Evolutionary conservation across 2,113 vertebrate genomes (phyloP), one percentile per base, ranked within the genome.

Genomic region (Oophaga pumilio): DNA sequence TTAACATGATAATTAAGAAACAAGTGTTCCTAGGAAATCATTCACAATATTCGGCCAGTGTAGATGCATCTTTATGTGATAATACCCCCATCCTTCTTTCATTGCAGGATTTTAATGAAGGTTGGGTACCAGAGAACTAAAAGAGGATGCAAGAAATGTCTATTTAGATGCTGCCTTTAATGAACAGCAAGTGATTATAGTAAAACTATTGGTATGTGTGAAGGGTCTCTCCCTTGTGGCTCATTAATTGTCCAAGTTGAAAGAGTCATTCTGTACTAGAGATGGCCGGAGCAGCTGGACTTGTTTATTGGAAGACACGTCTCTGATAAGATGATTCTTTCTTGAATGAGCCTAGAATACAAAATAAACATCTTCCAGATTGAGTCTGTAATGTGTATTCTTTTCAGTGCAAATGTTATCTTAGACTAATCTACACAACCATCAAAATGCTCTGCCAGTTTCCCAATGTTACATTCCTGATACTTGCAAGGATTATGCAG

Each of bases 281-380:
- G 43, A 86, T 85, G 83, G 85, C 66, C 24, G 74, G 62, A 87
- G 77, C 88, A 91, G 89, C 85, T 90, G 89, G 88, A 87, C 33
- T 87, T 84, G 85, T 92, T 93, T 90, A 73, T 76, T 56, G 78
- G 92, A 84, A 83, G 87, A 79, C 79, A 92, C 60, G 89, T 90
- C 92, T 91, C 78, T 91, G 92, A 93, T 91, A 92, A 93, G 84
- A 90, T 82, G 82, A 90, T 90, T 87, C 85, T 92, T 82, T 87
- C 90, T 86, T 85, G 89, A 90, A 89, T 88, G 91, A 90, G 90
- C 57, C 89, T 87, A 93, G 89, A 88, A 92, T 89, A 90, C 90
- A 91, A 91, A 93, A 93, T 89, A 93, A 94, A 93, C 91, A 91
- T 26, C 66, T 69, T 82, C 90, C 86, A 82, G 22, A 85, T 91